Percentiles rank a stretch among this genome's conserved stretches.
Conservation (phyloP, 2,888 invertebrate species). For the Agonopterix heracliana region DNA sequence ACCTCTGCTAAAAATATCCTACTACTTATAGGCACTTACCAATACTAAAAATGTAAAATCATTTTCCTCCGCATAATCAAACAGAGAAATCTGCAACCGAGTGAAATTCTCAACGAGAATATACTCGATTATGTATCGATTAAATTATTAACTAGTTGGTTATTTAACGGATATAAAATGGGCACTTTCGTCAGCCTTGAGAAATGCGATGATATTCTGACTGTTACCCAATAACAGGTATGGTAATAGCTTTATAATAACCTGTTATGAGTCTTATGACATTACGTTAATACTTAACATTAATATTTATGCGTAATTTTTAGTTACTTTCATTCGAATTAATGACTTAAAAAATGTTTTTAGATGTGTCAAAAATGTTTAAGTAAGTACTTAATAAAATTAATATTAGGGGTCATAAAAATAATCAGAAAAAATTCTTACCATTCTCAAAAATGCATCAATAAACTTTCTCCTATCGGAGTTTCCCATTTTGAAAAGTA, state of each 20-base stretch:
- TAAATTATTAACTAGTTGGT: conserved; percentile 45
- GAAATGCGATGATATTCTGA: conserved; percentile 17
- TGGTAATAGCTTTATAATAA: conserved; percentile 9
- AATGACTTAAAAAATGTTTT: neutral
- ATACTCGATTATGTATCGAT: conserved; percentile 32
- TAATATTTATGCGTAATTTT: conserved; percentile 1
- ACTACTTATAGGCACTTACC: too few species aligned
- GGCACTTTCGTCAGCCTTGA: conserved; percentile 19
- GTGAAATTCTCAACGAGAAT: conserved; percentile 41
- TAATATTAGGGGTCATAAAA: neutral
- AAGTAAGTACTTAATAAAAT: neutral
- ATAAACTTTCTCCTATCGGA: conserved; percentile 50
- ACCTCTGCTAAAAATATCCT: too few species aligned
- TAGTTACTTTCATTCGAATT: conserved; percentile 1
- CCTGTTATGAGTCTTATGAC: conserved; percentile 2
- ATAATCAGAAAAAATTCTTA: conserved; percentile 28
- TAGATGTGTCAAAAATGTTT: neutral
- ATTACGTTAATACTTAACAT: neutral
- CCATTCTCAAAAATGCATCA: conserved; percentile 54
- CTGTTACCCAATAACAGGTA: conserved; percentile 17
- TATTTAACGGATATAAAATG: conserved; percentile 40
- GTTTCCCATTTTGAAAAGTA: conserved; percentile 54
- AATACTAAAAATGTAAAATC: too few species aligned
- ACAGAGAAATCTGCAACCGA: conserved; percentile 38
- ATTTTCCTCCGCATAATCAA: conserved; percentile 25